These are phyloP conservation scores for Peromyscus polionotus DNA, from an alignment of 2,113 vertebrate species.

Conservation along the genomic window DNA sequence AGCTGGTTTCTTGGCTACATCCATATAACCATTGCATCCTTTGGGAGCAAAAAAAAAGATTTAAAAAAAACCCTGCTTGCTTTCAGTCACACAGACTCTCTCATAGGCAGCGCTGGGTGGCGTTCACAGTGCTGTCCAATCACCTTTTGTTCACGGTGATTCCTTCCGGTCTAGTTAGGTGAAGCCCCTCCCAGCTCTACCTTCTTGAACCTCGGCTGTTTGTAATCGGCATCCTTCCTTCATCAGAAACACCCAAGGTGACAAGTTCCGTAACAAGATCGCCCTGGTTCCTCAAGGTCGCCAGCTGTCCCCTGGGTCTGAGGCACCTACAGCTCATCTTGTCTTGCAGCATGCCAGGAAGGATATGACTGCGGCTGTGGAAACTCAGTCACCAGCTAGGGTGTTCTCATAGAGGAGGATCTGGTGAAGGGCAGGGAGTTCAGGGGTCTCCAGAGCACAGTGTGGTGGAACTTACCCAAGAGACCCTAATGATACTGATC, in stretches of 20 bases:
- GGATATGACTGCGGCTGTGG: accelerated
- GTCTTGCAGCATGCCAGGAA: neutral
- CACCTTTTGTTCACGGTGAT: neutral
- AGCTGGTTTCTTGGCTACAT: accelerated
- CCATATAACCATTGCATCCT: too few species aligned
- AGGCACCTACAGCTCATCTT: neutral
- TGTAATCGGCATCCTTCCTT: neutral
- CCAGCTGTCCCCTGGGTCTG: too few species aligned
- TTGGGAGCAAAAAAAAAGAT: neutral
- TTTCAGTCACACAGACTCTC: neutral
- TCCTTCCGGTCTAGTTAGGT: neutral
- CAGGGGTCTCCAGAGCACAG: accelerated
- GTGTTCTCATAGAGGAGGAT: neutral
- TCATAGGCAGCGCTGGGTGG: too few species aligned
- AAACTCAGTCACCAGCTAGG: neutral
- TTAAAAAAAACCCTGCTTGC: neutral
- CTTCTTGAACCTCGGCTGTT: neutral
- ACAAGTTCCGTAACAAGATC: neutral
- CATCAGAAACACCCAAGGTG: accelerated
- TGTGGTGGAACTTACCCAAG: accelerated
- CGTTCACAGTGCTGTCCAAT: too few species aligned
- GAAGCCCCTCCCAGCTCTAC: neutral
- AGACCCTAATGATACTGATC: too few species aligned
- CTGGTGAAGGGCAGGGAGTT: accelerated
- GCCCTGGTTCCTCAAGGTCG: neutral